Evolutionary conservation across 64 coral and sea anemone species (phyloP).

Genomic region (Actinia tenebrosa): DNA sequence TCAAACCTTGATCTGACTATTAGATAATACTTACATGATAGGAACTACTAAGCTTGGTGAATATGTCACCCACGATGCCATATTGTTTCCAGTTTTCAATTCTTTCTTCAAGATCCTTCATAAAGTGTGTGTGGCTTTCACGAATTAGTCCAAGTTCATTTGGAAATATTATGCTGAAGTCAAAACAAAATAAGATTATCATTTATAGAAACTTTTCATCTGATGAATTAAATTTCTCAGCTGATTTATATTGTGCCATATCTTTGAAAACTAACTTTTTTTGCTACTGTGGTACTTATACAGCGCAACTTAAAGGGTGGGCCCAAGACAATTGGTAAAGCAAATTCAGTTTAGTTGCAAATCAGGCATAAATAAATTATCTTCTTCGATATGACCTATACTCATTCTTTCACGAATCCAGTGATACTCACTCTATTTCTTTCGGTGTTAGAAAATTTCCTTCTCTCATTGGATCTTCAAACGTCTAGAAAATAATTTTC

Average conservation of each 20-base stretch:
- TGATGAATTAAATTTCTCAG: too few species aligned
- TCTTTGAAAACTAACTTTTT: too few species aligned
- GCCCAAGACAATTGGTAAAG: too few species aligned
- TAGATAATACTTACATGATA: conserved; percentile 78
- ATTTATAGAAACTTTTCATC: too few species aligned
- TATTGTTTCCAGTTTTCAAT: conserved; percentile 93
- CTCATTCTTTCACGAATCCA: too few species aligned
- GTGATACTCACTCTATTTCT: conserved; percentile 79
- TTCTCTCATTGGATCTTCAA: conserved; percentile 76
- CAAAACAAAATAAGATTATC: neutral
- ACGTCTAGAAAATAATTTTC: conserved; percentile 38
- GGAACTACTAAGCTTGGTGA: conserved; percentile 90
- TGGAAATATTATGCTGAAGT: conserved; percentile 76
- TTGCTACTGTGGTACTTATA: too few species aligned
- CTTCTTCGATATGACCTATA: too few species aligned
- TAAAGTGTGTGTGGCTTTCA: conserved; percentile 77
- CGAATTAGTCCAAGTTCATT: conserved; percentile 75
- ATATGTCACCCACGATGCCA: conserved; percentile 93
- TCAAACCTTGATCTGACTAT: neutral
- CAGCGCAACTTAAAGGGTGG: too few species aligned
- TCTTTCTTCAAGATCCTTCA: conserved; percentile 92
- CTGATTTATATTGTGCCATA: too few species aligned
- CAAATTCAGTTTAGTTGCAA: too few species aligned
- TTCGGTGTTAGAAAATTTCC: conserved; percentile 43
- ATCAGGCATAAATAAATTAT: too few species aligned